These are phyloP conservation scores for Apodemia mormo DNA, from an alignment of 2,888 invertebrate species.

Conservation along the genomic window DNA sequence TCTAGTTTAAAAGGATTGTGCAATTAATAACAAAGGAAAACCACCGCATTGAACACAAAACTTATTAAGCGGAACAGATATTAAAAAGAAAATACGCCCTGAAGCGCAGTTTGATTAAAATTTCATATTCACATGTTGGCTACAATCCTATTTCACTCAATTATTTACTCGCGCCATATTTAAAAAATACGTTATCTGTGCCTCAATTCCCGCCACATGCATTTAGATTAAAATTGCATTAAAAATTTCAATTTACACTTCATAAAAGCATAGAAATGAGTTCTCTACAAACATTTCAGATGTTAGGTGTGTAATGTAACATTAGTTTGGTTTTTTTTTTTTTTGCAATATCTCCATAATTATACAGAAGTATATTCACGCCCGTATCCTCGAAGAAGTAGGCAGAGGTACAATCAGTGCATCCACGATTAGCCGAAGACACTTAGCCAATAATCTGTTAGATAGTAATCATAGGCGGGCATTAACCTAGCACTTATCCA, in stretches of 20 bases:
- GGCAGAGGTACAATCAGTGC: no score
- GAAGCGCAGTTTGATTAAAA: slow-evolving; percentile 22
- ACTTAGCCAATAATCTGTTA: no score
- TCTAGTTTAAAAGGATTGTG: not conserved
- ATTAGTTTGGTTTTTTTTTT: no score
- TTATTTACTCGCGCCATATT: slow-evolving; percentile 17
- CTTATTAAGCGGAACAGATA: slow-evolving; percentile 16
- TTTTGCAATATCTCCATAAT: no score
- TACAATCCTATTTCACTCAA: slow-evolving; percentile 20
- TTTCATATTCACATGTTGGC: slow-evolving; percentile 18
- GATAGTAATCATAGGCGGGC: no score
- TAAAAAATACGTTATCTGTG: slow-evolving; percentile 8
- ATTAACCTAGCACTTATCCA: no score
- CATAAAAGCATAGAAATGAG: not conserved
- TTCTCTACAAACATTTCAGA: slow-evolving; percentile 4
- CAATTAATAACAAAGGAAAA: not conserved
- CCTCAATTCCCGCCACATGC: not conserved
- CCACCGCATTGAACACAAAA: not conserved
- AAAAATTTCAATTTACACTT: slow-evolving; percentile 2
- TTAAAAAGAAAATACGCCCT: slow-evolving; percentile 12
- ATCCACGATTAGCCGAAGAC: no score
- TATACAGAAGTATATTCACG: no score
- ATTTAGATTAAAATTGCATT: slow-evolving; percentile 6
- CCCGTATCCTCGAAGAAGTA: no score
- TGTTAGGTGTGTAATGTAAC: not conserved